Percentiles rank a stretch among this genome's conserved stretches.
These are phyloP conservation scores for Drosophila eugracilis DNA, from an alignment of 1,140 invertebrate species.

Conservation along the genomic window DNA sequence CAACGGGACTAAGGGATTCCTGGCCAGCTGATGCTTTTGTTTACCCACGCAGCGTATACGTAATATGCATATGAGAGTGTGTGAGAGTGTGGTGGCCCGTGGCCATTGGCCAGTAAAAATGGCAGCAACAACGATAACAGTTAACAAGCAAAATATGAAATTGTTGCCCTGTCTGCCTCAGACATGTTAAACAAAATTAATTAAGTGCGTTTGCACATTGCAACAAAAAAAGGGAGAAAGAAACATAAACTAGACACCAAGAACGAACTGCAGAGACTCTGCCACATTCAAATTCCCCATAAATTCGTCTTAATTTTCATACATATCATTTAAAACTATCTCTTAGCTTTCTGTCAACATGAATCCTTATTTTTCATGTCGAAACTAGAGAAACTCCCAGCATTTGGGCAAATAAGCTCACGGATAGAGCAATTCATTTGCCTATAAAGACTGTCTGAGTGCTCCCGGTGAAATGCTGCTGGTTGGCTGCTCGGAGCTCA, in stretches of 20 bases:
- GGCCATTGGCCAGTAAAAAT: slow-evolving; percentile 18
- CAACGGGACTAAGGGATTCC: neutral
- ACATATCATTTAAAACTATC: slow-evolving; percentile 14
- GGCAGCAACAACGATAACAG: slow-evolving; percentile 47
- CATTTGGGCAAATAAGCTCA: slow-evolving; percentile 7
- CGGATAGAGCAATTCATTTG: slow-evolving; percentile 36
- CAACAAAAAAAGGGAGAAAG: slow-evolving; percentile 12
- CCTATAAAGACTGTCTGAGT: slow-evolving; percentile 41
- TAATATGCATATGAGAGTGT: slow-evolving; percentile 20
- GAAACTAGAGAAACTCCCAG: slow-evolving; percentile 10
- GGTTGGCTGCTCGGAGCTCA: slow-evolving; percentile 34
- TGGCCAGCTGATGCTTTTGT: slow-evolving; percentile 46
- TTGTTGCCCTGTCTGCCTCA: slow-evolving; percentile 50
- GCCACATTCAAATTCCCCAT: too few species aligned
- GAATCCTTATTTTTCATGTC: slow-evolving; percentile 35
- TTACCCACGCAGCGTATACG: slow-evolving; percentile 54
- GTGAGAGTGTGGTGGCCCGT: too few species aligned
- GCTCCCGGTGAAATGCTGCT: slow-evolving; percentile 11
- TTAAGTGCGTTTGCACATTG: slow-evolving; percentile 62
- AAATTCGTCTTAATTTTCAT: slow-evolving; percentile 7
- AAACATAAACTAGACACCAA: neutral
- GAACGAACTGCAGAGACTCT: slow-evolving; percentile 22
- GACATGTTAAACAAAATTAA: slow-evolving; percentile 74
- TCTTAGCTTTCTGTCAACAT: neutral
- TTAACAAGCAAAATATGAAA: slow-evolving; percentile 78